Base-by-base conservation (phyloP, 2,888 invertebrate genomes). In the Hirudinaria manillensis region DNA sequence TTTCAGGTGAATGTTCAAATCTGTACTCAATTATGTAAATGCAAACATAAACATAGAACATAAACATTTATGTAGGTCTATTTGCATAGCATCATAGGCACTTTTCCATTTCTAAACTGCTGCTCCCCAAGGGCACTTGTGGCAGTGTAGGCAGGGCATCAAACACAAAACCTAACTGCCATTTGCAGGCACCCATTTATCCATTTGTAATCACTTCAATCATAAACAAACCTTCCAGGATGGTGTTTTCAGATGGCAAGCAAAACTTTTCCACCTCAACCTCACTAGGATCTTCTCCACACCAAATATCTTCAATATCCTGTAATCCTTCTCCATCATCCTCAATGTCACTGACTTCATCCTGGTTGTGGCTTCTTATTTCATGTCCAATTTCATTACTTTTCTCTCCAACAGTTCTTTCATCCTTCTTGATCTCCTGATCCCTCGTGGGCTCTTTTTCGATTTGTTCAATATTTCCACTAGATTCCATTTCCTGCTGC, bases 231-330 rank as follows among this genome's bases (percentile, higher is more conserved):
- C 74, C 74, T 13, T 61, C 16, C 13, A 74, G 7, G 65, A 74
- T 29, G 0, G 65, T 27, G 27, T 38, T 38, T 66, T 74, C 74
- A 21, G 36, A 16, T 0, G 74, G 74, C 67, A 27, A 45, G 38
- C 67, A 38, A 45, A 74, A 74, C 29, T 7, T 61, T 45, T 65
- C 74, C 19, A 74, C 74, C 66, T 74, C 74, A 2, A 66, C 66
- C 32, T 74, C 74, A 19, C 24, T 74, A 21, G 74, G 66, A 29
- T 74, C 74, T 7, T 66, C 65, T 19, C 74, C 74, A 29, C 32
- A 24, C 68, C 32, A 36, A 68, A 34, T 36, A 1, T 67, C 74
- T 38, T 65, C 66, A n/a, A 38, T n/a, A 19, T 65, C 67, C 19
- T 74, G 65, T 27, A 34, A 53, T 4, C 65, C 74, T 65, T 66